A percentile compares a stretch with the other conserved stretches of the same genome.
These are phyloP conservation scores for Ceryle rudis DNA, from an alignment of 2,797 vertebrate species.

Conservation along the genomic window DNA sequence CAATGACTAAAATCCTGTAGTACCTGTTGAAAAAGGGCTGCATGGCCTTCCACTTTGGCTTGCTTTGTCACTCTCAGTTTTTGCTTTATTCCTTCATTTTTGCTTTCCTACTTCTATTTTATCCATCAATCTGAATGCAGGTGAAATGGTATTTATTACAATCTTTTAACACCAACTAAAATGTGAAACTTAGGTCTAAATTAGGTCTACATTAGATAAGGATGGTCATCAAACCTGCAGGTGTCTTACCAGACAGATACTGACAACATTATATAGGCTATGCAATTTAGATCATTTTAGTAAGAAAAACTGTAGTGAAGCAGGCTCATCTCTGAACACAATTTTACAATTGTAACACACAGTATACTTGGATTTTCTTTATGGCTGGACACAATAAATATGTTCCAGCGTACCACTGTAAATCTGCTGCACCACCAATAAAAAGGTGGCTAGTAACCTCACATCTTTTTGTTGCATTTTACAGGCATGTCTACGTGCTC, in stretches of 20 bases:
- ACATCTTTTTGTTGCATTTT: not conserved
- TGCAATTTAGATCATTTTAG: not conserved
- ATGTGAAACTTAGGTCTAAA: not conserved
- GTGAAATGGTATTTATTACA: not conserved
- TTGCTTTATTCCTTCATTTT: not conserved
- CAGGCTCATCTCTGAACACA: not conserved
- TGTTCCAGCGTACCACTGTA: accelerated
- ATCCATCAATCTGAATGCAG: not conserved
- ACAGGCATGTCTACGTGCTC: not conserved
- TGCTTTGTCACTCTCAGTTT: not conserved
- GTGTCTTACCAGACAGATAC: not conserved
- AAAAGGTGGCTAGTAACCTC: not conserved
- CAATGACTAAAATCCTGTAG: not conserved
- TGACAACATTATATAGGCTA: not conserved
- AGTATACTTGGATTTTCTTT: not conserved
- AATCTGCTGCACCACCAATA: not conserved
- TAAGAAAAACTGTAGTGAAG: not conserved
- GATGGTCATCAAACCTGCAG: not conserved
- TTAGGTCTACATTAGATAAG: not conserved
- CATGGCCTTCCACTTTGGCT: not conserved
- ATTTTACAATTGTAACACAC: not conserved
- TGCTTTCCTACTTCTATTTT: not conserved
- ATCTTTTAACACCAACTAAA: not conserved
- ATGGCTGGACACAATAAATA: not conserved
- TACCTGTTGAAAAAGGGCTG: not conserved